phyloP scores from a whole-genome alignment of 2,797 vertebrate species.

The Bradypodion pumilum region DNA sequence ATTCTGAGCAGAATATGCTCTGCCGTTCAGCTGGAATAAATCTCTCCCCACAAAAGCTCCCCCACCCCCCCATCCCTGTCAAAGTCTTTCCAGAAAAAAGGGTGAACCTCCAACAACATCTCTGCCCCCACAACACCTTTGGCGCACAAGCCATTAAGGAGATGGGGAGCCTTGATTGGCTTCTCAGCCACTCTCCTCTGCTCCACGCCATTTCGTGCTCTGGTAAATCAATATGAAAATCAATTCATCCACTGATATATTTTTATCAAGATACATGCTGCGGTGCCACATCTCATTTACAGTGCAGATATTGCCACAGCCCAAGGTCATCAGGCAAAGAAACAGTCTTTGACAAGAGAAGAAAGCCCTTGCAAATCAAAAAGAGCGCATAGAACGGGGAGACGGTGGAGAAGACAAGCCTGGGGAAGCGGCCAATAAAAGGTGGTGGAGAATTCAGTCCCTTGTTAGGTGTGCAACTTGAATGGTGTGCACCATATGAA shows the following conservation, averaged over 20 bases:
- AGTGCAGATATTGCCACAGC: constrained; percentile 24
- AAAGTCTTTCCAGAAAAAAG: neutral
- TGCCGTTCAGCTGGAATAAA: neutral
- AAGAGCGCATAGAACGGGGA: constrained; percentile 64
- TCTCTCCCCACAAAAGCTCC: neutral
- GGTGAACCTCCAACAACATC: neutral
- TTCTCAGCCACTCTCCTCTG: neutral
- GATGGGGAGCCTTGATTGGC: constrained; percentile 20
- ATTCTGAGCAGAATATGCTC: neutral
- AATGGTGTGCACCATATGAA: neutral
- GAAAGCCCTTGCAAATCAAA: constrained; percentile 63
- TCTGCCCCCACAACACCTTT: neutral
- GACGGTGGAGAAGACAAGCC: constrained; percentile 53
- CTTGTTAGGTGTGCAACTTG: constrained; percentile 11
- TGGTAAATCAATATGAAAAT: constrained; percentile 65
- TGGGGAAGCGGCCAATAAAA: constrained; percentile 56
- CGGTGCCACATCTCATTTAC: constrained; percentile 64
- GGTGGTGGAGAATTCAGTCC: constrained; percentile 28
- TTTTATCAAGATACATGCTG: constrained; percentile 67
- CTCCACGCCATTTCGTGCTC: constrained; percentile 15
- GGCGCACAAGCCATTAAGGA: neutral
- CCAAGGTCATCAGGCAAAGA: constrained; percentile 66
- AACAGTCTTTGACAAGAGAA: neutral
- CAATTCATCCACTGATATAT: constrained; percentile 64
- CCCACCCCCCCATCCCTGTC: too few species aligned